phyloP scores from a whole-genome alignment of 2,113 vertebrate genomes.

The Sapajus apella region DNA sequence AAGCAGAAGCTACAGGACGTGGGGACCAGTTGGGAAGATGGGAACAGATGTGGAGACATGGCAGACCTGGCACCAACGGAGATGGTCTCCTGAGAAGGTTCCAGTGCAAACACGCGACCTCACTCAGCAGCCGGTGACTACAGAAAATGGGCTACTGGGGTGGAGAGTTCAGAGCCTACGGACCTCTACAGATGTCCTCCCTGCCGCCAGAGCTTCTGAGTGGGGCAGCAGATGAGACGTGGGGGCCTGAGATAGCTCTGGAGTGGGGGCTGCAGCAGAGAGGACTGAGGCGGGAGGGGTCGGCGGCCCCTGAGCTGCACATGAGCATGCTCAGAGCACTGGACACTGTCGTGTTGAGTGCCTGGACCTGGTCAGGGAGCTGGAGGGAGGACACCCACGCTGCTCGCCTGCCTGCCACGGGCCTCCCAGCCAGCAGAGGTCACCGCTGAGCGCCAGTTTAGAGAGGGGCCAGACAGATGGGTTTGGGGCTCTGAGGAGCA shows the following conservation, averaged over 20 bases:
- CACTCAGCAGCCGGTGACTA: rapidly evolving
- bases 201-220: neutral
- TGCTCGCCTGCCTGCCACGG: rapidly evolving
- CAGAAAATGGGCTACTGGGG: rapidly evolving
- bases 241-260: neutral
- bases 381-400: neutral
- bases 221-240: neutral
- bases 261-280: neutral
- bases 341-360: neutral
- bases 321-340: neutral
- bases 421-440: neutral
- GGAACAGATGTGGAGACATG: neutral
- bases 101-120: rapidly evolving
- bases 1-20: neutral
- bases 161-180: no score
- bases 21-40: neutral
- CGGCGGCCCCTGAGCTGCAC: neutral
- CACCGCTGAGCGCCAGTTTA: neutral
- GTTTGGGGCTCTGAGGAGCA: neutral
- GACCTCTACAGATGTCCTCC: neutral
- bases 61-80: neutral
- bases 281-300: neutral
- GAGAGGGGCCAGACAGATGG: constrained; percentile 50
- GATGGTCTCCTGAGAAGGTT: neutral
- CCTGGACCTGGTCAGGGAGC: neutral